Evolutionary conservation across 2,888 invertebrate genomes (phyloP), one percentile per base, ranked within the genome.

Genomic region (Chamaedrilus cognettii): DNA sequence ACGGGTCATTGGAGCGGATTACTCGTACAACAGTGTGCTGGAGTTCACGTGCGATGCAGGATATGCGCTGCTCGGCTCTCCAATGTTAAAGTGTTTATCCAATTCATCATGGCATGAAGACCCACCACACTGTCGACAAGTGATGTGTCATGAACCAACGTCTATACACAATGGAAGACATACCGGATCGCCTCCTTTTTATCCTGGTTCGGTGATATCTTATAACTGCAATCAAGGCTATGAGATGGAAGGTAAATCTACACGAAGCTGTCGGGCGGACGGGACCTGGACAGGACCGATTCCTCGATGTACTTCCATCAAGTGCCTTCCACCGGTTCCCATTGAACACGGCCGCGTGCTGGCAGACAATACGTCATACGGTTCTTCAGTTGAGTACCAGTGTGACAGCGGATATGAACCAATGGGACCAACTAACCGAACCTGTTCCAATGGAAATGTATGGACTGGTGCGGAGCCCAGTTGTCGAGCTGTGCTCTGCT

Each of bases 341-440:
- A 64, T 68, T 3, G 23, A 55, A 2, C 31, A 72, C 55, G 70
- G 70, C 2, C 60, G 33, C 5, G 52, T 67, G 3, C 3, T 31
- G 7, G 57, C 58, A 1, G 42, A 71, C 28, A 63, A 60, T 19
- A 32, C 35, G 2, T 28, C 34, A 3, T 66, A 66, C 28, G 70
- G 72, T 11, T 32, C 67, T 5, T 67, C 64, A n/a, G 69, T 76
- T 5, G 62, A 68, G 49, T 78, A 76, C 64, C 52, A 51, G 2
- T 82, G 82, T 65, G 65, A 74, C 5, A 69, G 75, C 15, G 84
- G 83, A 2, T 83, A 80, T 67, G 71, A 76, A 59, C 67, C 83
- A 52, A 67, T 67, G 30, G 82, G 82, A 26, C 67, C 72, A 11
- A 28, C 66, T 4, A 65, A 64, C 60, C 66, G 79, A 31, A 76